These are phyloP conservation scores for Laticauda colubrina DNA, from an alignment of 2,113 vertebrate genomes.

Conservation along the genomic window DNA sequence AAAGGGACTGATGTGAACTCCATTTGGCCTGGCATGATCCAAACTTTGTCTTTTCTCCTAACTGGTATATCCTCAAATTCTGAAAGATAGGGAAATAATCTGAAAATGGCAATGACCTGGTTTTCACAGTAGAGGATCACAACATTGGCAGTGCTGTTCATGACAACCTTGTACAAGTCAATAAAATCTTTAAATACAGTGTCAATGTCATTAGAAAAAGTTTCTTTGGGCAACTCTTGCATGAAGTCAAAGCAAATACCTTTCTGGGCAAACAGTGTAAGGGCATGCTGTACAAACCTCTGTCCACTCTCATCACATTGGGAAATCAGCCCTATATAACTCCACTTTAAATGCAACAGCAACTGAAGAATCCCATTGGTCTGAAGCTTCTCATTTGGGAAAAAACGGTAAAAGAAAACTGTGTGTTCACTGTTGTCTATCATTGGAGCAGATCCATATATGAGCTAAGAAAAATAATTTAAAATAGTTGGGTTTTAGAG, in stretches of 20 bases:
- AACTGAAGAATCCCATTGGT: background rate
- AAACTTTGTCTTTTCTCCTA: background rate
- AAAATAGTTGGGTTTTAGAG: background rate
- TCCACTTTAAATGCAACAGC: background rate
- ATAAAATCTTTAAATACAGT: background rate
- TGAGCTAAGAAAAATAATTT: background rate
- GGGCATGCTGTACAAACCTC: background rate
- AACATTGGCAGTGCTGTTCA: background rate
- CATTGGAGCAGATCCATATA: background rate
- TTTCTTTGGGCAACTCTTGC: background rate
- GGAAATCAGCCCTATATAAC: background rate
- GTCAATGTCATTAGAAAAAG: background rate
- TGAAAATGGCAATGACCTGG: background rate
- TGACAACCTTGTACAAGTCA: background rate
- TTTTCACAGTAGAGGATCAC: background rate
- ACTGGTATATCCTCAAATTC: background rate
- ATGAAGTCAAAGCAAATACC: slow-evolving; percentile 5
- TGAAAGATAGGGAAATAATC: background rate
- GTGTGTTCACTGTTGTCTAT: background rate
- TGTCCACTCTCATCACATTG: background rate
- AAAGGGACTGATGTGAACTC: slow-evolving; percentile 1
- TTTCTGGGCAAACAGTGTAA: background rate
- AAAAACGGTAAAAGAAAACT: background rate
- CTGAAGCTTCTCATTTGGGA: background rate
- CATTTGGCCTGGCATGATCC: slow-evolving; percentile 14